Percentiles rank a stretch among this genome's conserved stretches.
Evolutionary conservation across 2,888 invertebrate genomes (phyloP).

Genomic region (Tridacna crocea): DNA sequence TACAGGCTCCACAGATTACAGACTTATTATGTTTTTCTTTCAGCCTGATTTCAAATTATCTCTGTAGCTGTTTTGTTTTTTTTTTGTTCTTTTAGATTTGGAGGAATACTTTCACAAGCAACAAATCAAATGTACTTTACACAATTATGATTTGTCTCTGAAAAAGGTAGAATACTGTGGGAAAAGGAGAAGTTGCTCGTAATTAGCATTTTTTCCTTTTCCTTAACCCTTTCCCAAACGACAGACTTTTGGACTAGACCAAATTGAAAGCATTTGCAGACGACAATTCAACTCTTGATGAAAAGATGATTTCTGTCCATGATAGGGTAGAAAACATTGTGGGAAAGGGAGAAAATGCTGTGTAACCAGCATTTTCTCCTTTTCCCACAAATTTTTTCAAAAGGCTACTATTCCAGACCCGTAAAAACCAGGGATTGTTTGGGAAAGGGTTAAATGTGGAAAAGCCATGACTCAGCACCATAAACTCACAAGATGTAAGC

Average conservation of each 20-base stretch:
- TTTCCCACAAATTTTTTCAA: not conserved
- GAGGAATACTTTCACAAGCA: not conserved
- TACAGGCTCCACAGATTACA: too few relatives aligned
- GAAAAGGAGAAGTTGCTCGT: not conserved
- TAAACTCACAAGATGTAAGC: too few relatives aligned
- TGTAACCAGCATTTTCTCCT: not conserved
- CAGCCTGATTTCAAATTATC: too few relatives aligned
- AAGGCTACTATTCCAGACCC: not conserved
- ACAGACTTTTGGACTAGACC: too few relatives aligned
- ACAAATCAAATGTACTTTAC: not conserved
- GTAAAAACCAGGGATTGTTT: not conserved
- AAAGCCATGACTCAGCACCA: too few relatives aligned
- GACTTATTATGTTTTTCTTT: too few relatives aligned
- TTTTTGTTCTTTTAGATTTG: too few relatives aligned
- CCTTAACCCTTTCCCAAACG: too few relatives aligned
- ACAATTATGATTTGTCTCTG: not conserved
- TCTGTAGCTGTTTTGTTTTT: too few relatives aligned
- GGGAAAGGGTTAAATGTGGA: not conserved
- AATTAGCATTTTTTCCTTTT: not conserved
- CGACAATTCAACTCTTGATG: too few relatives aligned
- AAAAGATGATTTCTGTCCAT: too few relatives aligned
- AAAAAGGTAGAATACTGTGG: not conserved
- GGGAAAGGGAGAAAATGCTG: not conserved
- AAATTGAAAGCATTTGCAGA: too few relatives aligned
- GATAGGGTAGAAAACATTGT: not conserved